phyloP scores from a whole-genome alignment of 2,113 vertebrate species.

The Otus sunia region DNA sequence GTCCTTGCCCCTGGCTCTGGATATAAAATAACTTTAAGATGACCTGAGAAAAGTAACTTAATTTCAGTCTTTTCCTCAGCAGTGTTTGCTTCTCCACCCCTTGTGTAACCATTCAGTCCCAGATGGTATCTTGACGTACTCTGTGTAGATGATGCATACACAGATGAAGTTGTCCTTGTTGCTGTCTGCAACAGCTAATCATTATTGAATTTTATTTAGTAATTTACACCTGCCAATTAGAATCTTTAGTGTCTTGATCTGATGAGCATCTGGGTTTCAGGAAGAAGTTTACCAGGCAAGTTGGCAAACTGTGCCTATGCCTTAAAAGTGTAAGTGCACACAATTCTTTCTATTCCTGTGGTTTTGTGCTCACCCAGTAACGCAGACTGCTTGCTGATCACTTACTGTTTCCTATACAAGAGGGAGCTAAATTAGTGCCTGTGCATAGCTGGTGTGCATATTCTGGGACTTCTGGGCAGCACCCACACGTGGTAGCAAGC shows the following conservation, averaged over 20 bases:
- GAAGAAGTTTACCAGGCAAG: background rate
- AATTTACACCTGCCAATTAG: background rate
- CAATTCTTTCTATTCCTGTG: background rate
- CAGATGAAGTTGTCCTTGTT: background rate
- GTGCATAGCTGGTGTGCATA: background rate
- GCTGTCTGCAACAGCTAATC: background rate
- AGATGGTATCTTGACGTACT: background rate
- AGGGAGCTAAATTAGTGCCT: background rate
- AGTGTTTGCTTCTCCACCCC: background rate
- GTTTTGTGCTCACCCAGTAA: background rate
- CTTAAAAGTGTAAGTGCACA: background rate
- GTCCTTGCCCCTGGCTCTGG: background rate
- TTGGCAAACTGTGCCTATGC: background rate
- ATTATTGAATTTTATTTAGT: background rate
- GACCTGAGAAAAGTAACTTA: background rate
- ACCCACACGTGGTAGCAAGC: background rate
- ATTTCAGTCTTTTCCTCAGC: background rate
- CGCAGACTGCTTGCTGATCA: background rate
- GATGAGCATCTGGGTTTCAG: background rate
- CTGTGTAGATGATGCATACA: background rate
- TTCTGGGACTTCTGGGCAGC: background rate
- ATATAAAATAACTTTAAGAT: background rate
- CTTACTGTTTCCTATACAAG: background rate
- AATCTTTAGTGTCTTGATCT: background rate
- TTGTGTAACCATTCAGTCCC: background rate